phyloP scores from a whole-genome alignment of 2,113 vertebrate genomes.

The Gambusia affinis region DNA sequence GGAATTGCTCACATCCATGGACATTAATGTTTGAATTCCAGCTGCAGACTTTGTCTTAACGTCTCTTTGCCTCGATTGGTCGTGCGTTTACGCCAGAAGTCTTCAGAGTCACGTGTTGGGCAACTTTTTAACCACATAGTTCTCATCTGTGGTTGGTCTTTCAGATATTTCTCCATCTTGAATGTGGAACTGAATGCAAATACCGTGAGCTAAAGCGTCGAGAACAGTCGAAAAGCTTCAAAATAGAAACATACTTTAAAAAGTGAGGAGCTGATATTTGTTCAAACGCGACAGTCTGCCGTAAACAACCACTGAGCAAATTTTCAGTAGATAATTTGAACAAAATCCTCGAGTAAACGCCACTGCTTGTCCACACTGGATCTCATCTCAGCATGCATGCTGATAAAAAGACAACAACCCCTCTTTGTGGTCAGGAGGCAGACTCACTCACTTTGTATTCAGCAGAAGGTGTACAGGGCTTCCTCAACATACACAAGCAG shows the following conservation, averaged over 20 bases:
- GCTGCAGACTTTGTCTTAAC: too few species aligned
- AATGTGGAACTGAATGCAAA: too few species aligned
- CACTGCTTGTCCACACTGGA: background rate
- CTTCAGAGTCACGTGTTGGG: too few species aligned
- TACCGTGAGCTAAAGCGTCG: too few species aligned
- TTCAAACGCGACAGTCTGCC: background rate
- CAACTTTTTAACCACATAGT: too few species aligned
- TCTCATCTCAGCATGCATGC: constrained; percentile 17
- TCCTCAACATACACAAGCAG: constrained; percentile 46
- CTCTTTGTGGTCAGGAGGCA: constrained; percentile 36
- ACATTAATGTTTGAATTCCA: too few species aligned
- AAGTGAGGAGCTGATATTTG: background rate
- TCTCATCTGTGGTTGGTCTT: too few species aligned
- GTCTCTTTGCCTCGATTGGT: too few species aligned
- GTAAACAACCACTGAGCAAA: background rate
- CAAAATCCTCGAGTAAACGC: constrained; percentile 2
- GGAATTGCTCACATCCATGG: too few species aligned
- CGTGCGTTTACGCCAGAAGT: too few species aligned
- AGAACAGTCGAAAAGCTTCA: too few species aligned
- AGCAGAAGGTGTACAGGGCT: constrained; percentile 27
- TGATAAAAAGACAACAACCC: constrained; percentile 32
- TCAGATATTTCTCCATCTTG: too few species aligned
- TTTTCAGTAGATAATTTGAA: constrained; percentile 21
- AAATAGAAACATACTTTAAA: background rate
- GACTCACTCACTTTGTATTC: constrained; percentile 56